Base-by-base conservation (phyloP, 2,797 vertebrate genomes). In the Dendrocincla fuliginosa region DNA sequence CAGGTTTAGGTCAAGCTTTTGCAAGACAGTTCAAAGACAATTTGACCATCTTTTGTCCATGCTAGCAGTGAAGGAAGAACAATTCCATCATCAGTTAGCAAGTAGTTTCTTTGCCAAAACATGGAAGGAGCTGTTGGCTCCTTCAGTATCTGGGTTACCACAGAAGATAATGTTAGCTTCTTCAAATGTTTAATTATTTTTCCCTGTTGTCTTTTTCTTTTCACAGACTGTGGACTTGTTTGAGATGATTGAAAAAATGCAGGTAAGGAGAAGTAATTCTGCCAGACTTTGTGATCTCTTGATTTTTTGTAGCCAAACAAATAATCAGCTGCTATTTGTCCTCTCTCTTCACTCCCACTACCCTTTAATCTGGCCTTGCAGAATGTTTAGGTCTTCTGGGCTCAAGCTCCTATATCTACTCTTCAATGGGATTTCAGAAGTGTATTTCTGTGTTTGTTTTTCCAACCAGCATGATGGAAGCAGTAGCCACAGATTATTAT, bases 241-340 rank as follows among this genome's bases (percentile, higher is more conserved):
- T 99, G 98, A 98, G 98, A 99, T 99, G 99, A 99, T 99, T 98
- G 99, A 99, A 98, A 99, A 98, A 98, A 99, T 99, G 98, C 99
- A 99, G 99, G 99, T 99, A 98, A 98, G 98, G 93, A 90, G 63
- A 53, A 71, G 14, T 81, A 82, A 63, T 39, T 87, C 55, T 79
- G 47, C 83, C 55, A 71, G 0, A 33, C 8, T 82, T 79, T 5
- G 7, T 4, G 6, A 27, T 85, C 9, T 77, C 39, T 47, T 70
- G 24, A 33, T 78, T 84, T 90, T 88, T 89, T 32, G 15, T 52
- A 69, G 35, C 39, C 47, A 75, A 67, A 55, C 27, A 74, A 82
- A 64, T 70, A 50, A 41, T 64, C 20, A 56, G 16, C 28, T 79
- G 19, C 55, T 88, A 2, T 64, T 80, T 90, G 10, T 84, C 42